Conservation (phyloP, 2,113 vertebrate species). For the Varanus salvator region DNA sequence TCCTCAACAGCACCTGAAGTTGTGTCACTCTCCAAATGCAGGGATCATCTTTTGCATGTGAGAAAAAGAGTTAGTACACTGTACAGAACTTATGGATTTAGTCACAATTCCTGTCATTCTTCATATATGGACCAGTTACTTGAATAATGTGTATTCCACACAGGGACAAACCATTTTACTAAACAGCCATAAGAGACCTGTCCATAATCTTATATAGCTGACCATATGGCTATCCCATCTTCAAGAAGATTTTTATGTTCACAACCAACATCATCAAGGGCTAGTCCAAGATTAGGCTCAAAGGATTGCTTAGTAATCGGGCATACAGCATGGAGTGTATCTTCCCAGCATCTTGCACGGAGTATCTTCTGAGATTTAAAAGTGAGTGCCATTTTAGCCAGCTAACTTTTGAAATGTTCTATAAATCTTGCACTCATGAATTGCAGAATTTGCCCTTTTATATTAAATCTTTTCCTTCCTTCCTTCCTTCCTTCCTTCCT, state of each 20-base stretch:
- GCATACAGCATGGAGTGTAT: no score
- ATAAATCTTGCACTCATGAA: constrained; percentile 17
- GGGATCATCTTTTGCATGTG: not conserved
- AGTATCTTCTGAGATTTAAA: not conserved
- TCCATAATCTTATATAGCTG: no score
- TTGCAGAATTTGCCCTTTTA: constrained; percentile 23
- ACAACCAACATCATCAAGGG: no score
- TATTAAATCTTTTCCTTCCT: not conserved
- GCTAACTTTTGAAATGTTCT: constrained; percentile 7
- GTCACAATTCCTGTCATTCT: not conserved
- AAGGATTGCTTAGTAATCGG: no score
- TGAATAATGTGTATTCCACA: not conserved
- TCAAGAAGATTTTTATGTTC: no score
- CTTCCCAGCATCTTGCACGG: not conserved
- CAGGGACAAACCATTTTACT: not conserved
- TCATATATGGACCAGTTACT: not conserved
- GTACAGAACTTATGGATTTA: not conserved
- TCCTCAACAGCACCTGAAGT: not conserved
- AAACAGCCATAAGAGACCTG: no score
- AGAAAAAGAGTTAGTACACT: not conserved
- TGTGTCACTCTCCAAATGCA: not conserved
- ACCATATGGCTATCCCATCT: no score
- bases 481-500: no score
- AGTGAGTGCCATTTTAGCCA: not conserved
- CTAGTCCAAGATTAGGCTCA: no score